Conservation (phyloP, 2,888 invertebrate species). For the Euzophera pinguis region DNA sequence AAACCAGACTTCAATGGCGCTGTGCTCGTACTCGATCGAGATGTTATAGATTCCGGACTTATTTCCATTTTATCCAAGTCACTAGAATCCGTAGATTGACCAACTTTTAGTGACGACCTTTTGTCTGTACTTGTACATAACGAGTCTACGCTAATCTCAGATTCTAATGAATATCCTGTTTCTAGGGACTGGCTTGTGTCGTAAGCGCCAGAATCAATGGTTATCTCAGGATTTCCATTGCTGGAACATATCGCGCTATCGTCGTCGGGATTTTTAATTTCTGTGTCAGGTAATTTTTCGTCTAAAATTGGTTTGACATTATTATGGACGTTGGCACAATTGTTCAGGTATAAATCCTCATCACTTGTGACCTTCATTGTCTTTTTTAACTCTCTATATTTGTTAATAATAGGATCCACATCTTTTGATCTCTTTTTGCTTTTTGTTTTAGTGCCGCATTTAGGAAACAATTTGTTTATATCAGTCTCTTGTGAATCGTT, state of each 20-base stretch:
- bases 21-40: slow-evolving; percentile 73
- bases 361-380: slow-evolving; percentile 69
- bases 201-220: slow-evolving; percentile 70
- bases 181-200: slow-evolving; percentile 74
- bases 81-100: slow-evolving; percentile 84
- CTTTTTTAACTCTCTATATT: slow-evolving; percentile 70
- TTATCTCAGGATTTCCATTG: slow-evolving; percentile 75
- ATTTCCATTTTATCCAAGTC: slow-evolving; percentile 81
- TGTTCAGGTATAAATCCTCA: slow-evolving; percentile 65
- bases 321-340: slow-evolving; percentile 70
- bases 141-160: slow-evolving; percentile 80
- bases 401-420: slow-evolving; percentile 72
- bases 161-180: slow-evolving; percentile 74
- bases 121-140: slow-evolving; percentile 78
- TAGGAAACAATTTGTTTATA: slow-evolving; percentile 68
- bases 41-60: slow-evolving; percentile 73
- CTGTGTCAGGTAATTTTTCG: slow-evolving; percentile 60
- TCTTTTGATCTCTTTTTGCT: slow-evolving; percentile 73
- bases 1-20: slow-evolving; percentile 77
- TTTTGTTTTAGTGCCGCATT: slow-evolving; percentile 73
- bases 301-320: slow-evolving; percentile 51
- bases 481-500: slow-evolving; percentile 74
- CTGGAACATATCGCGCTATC: slow-evolving; percentile 70
- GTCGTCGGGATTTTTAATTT: slow-evolving; percentile 70
- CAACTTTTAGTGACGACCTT: slow-evolving; percentile 80